Base-by-base conservation (phyloP, 2,797 vertebrate genomes). In the Emydoidea blandingii region DNA sequence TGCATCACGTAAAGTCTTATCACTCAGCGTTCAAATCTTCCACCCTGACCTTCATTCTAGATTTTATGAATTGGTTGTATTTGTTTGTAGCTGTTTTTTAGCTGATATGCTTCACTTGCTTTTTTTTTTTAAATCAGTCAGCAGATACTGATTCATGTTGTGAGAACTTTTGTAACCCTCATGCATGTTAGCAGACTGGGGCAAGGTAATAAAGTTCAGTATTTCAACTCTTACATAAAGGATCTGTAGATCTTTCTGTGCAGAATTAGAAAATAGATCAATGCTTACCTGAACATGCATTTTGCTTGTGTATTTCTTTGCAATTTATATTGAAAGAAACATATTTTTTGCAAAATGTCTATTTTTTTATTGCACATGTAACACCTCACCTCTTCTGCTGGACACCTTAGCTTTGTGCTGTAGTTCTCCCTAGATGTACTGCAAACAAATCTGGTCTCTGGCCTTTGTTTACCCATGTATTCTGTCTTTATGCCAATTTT, bases 201-300 rank as follows among this genome's bases (percentile, higher is more conserved):
- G 16, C 9, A 72, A 54, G 56, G 27, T 50, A 78, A 29, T 12
- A 78, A 88, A 29, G 7, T 85, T 76, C 11, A 57, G 52, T 76
- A 31, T 31, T 31, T 62, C 18, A 37, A 0, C 0, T 49, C 8
- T 21, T 27, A n/a, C 29, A 62, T 27, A 47, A 53, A 91, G 87
- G 41, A 91, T 47, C 34, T 49, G 49, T 62, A 83, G 52, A 27
- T 3, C 93, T 87, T 31, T 82, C 41, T 79, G 10, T 11, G 12
- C 19, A 93, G 80, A 16, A 47, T 72, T 50, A n/a, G 5, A 90
- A 92, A 90, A 72, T 0, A 1, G 59, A 90, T 15, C 9, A 41
- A 79, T 88, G 88, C 53, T 91, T 86, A 74, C 25, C 52, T 37
- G 29, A 74, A 86, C 41, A 10, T 27, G 37, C 5, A 85, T 9